Base-by-base conservation (phyloP, 2,888 invertebrate species). In the Philaethria dido region DNA sequence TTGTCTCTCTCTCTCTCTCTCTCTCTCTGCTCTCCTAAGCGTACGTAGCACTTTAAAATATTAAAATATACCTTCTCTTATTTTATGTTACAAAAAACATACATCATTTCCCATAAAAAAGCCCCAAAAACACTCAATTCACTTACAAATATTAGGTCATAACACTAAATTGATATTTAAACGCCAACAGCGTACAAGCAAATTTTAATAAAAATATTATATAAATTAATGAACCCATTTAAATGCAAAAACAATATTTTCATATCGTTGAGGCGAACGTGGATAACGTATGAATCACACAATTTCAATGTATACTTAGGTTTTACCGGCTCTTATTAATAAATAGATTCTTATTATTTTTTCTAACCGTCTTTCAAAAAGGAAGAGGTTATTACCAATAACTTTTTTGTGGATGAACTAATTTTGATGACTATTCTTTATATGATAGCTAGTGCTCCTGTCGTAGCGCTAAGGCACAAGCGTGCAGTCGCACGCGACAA, bases 201-300 rank as follows among this genome's bases (percentile, higher is more conserved):
- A n/a, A n/a, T 50, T 60, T 60, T 45, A 60, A 60, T 45, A 60
- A 60, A 60, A 60, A 60, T 60, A 60, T 22, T 60, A 60, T 60
- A 60, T 45, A 50, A 50, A 60, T 60, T 60, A 60, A 60, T 60
- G 60, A 60, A 60, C 45, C 44, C 60, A 60, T 60, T 29, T 44
- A 60, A 60, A 60, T 60, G 60, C 60, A 45, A 60, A 60, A 60
- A 60, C 60, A 60, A 60, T 60, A 60, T 60, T 60, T 60, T 60
- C 60, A 60, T 45, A 60, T 60, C 44, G 44, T 60, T 8, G 45
- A 60, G 25, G 45, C 60, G 60, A 45, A 60, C 60, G 60, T 45
- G 60, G 60, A 44, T 45, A 45, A 60, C 45, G 25, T 60, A 60
- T 60, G 60, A 45, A 60, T 60, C 18, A 45, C 60, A 60, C 45